A percentile compares a stretch with the other conserved stretches of the same genome.
phyloP scores from a whole-genome alignment of 2,888 invertebrate species.

The Xestia sexstrigata region DNA sequence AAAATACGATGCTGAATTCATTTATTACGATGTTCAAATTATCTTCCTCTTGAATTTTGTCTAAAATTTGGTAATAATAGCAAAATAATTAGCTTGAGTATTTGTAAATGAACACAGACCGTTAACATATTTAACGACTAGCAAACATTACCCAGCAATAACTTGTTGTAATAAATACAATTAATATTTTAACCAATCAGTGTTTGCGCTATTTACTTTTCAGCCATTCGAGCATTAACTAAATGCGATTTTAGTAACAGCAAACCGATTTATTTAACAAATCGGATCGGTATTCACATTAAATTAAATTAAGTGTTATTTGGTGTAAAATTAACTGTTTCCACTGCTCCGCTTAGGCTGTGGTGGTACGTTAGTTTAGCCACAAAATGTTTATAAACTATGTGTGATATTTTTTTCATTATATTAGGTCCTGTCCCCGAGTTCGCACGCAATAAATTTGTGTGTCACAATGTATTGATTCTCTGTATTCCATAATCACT shows the following conservation, averaged over 20 bases:
- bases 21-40: background rate
- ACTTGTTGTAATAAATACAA: slow-evolving; percentile 42
- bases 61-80: background rate
- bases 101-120: slow-evolving; percentile 21
- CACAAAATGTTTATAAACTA: slow-evolving; percentile 8
- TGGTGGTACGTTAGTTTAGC: background rate
- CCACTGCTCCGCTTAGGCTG: slow-evolving; percentile 26
- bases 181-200: slow-evolving; percentile 43
- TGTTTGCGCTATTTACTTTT: slow-evolving; percentile 32
- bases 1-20: background rate
- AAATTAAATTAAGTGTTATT: slow-evolving; percentile 53
- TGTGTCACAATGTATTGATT: too few relatives aligned
- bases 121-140: slow-evolving; percentile 39
- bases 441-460: background rate
- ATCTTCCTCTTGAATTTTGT: background rate
- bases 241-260: slow-evolving; percentile 52
- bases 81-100: slow-evolving; percentile 13
- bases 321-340: slow-evolving; percentile 50
- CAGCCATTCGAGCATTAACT: slow-evolving; percentile 38
- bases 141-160: slow-evolving; percentile 29
- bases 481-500: too few relatives aligned
- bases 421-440: background rate
- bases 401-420: slow-evolving; percentile 2
- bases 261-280: slow-evolving; percentile 49
- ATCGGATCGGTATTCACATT: slow-evolving; percentile 46